phyloP scores from a whole-genome alignment of 2,113 vertebrate genomes.

The Bostrychus sinensis region DNA sequence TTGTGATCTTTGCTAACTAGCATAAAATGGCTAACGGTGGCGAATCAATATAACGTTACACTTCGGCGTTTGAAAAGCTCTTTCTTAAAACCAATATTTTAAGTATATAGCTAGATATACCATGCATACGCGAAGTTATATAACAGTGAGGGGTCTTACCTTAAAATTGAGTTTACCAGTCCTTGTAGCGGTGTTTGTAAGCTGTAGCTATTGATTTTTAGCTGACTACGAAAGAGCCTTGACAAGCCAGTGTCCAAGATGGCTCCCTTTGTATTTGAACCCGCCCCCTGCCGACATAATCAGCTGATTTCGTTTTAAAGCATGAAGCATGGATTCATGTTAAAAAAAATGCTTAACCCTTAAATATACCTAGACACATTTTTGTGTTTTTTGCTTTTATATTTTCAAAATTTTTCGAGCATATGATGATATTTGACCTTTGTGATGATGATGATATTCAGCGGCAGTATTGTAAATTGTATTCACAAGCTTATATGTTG shows the following conservation, averaged over 20 bases:
- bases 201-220: constrained; percentile 45
- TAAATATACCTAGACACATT: too few species aligned
- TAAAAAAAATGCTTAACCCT: too few species aligned
- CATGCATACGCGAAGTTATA: fast-evolving
- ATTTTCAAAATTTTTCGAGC: too few species aligned
- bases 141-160: constrained; percentile 54
- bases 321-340: too few species aligned
- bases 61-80: background rate
- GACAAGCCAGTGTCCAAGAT: constrained; percentile 84
- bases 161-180: constrained; percentile 48
- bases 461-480: too few species aligned
- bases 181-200: constrained; percentile 55
- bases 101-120: fast-evolving
- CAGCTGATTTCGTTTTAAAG: constrained; percentile 74
- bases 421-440: too few species aligned
- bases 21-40: constrained; percentile 35
- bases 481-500: too few species aligned
- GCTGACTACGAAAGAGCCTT: constrained; percentile 67
- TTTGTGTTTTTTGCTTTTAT: too few species aligned
- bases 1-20: constrained; percentile 20
- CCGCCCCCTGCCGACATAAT: constrained; percentile 72
- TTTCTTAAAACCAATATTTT: background rate
- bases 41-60: constrained; percentile 20
- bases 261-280: constrained; percentile 86
- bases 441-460: too few species aligned